phyloP scores from a whole-genome alignment of 2,888 invertebrate species.

The Limnephilus rhombicus region DNA sequence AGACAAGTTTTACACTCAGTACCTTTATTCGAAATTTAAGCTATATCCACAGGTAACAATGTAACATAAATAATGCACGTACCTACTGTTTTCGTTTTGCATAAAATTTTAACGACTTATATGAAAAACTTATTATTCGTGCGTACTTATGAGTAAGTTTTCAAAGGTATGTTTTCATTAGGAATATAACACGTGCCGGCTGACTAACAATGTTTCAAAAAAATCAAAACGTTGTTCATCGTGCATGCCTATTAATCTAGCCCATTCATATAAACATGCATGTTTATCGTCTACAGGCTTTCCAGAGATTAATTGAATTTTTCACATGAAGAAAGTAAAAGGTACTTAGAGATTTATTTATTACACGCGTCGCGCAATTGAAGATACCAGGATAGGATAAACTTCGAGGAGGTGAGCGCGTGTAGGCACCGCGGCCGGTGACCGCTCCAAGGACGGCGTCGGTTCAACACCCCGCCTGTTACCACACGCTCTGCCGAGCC shows the following conservation, averaged over 20 bases:
- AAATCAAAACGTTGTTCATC: not conserved
- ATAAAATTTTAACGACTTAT: not conserved
- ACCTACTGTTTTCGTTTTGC: not conserved
- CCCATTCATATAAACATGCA: not conserved
- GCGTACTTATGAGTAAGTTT: not conserved
- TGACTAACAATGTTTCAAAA: not conserved
- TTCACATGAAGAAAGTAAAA: not conserved
- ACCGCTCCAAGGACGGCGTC: slow-evolving; percentile 74
- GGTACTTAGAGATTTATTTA: slow-evolving; percentile 38
- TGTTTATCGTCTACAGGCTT: not conserved
- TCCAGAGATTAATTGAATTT: not conserved
- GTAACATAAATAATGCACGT: not conserved
- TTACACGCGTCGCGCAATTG: slow-evolving; percentile 56
- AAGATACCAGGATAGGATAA: slow-evolving; percentile 54
- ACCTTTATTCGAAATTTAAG: not conserved
- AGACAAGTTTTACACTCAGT: not conserved
- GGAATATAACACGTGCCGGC: not conserved
- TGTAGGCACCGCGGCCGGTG: slow-evolving; percentile 64
- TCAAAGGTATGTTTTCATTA: not conserved
- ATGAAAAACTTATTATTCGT: not conserved
- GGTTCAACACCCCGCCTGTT: slow-evolving; percentile 73
- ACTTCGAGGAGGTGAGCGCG: slow-evolving; percentile 48
- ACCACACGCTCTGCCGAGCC: slow-evolving; percentile 24
- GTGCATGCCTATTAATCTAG: not conserved
- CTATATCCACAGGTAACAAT: not conserved